Base-by-base conservation (phyloP, 2,113 vertebrate species). In the Thamnaconus septentrionalis region DNA sequence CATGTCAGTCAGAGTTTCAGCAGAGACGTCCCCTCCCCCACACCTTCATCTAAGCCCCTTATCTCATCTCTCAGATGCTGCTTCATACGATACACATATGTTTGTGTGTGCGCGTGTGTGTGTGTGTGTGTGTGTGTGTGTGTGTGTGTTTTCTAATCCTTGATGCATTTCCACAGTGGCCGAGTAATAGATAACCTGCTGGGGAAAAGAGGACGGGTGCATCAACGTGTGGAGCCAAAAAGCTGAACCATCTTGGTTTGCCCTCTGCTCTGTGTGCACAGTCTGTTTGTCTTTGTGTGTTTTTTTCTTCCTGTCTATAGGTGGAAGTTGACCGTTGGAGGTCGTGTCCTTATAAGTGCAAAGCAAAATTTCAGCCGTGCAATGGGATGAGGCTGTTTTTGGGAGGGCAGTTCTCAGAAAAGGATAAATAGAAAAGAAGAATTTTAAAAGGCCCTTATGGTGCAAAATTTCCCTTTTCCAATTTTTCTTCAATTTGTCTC, bases 1-100 rank as follows among this genome's bases (percentile, higher is more conserved):
- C 70, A 86, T 86, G 89, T 89, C 88, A 84, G 75, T 90, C 85
- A 89, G 84, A 83, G 83, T 83, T 86, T 86, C 66, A 79, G 64
- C 85, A 78, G 79, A 83, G 71, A 82, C 67, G 66, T 49, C 18
- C 18, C 48, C 48, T 10, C 81, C 73, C 69, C 66, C 59, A 72
- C 80, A 73, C 79, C 73, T 81, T 69, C 75, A 62, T 68, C 71
- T 90, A 90, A 90, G 81, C 82, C 86, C 79, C 75, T 89, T 91
- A 89, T 91, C 78, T 87, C 82, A 80, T 86, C 84, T 76, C 77
- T 82, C 88, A 85, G 80, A 86, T 79, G 64, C 72, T 41, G 54
- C 72, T 65, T 60, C 76, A 70, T 74, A 76, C 80, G 71, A 77
- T 87, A 79, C 65, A 52, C 52, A 3, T 67, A 48, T 56, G 59